These are phyloP conservation scores for Caenorhabditis imperialis DNA, from an alignment of 2,888 invertebrate genomes.

Conservation along the genomic window DNA sequence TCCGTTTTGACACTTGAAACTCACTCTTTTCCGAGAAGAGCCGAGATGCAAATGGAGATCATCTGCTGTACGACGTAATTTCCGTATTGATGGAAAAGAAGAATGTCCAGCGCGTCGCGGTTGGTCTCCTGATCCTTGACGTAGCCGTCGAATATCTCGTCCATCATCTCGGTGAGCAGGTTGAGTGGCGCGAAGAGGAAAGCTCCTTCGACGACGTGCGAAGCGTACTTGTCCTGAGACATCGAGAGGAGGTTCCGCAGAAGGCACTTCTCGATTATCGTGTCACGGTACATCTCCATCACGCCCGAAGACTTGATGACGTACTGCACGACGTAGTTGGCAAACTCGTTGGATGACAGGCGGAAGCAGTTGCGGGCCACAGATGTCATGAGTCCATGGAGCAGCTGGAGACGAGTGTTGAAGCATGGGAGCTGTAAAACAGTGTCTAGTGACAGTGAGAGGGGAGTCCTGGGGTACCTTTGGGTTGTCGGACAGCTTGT, in stretches of 20 bases:
- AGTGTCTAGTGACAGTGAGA: no score
- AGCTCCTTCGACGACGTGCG: conserved; percentile 73
- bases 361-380: conserved; percentile 53
- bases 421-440: conserved; percentile 21
- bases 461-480: conserved; percentile 2
- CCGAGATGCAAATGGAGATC: conserved; percentile 62
- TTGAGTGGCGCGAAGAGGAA: conserved; percentile 57
- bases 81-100: conserved; percentile 74
- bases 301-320: conserved; percentile 57
- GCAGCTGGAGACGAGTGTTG: conserved; percentile 26
- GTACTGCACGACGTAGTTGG: conserved; percentile 73
- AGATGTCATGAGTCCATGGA: conserved; percentile 39
- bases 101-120: conserved; percentile 65
- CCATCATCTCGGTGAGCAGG: conserved; percentile 61
- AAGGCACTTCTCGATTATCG: conserved; percentile 66
- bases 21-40: conserved; percentile 51
- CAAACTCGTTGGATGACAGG: conserved; percentile 66
- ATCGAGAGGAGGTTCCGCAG: conserved; percentile 68
- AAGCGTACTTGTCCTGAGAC: conserved; percentile 72
- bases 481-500: conserved; percentile 59
- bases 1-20: background rate
- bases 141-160: conserved; percentile 70
- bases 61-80: conserved; percentile 74
- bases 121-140: conserved; percentile 56
- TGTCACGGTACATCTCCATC: conserved; percentile 60